Base-by-base conservation (phyloP, 2,888 invertebrate species). In the Tiliacea citrago region DNA sequence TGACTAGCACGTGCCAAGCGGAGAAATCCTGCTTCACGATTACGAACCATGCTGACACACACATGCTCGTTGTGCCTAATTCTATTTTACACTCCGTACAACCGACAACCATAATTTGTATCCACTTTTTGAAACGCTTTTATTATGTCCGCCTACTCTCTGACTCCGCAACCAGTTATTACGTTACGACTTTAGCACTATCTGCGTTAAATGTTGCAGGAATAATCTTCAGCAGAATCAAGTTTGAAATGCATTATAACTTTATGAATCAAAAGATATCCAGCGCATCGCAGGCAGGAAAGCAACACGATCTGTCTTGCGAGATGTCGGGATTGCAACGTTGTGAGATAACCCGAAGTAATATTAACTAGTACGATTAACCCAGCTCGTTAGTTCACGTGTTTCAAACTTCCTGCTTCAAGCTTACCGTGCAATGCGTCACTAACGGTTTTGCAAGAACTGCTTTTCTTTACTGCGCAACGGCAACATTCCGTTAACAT, bases 381-480 rank as follows among this genome's bases (percentile, higher is more conserved):
- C 88, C 79, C 79, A 74, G 57, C 91, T 90, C 84, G 89, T 89
- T 90, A 88, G 87, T 86, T 88, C 90, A 90, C 88, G 88, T 91
- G 91, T 90, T 91, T 89, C 86, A 88, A 88, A 91, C 90, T 92
- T 92, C 93, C 91, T 92, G 92, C 91, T 89, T 87, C 80, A 86
- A 88, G 87, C 81, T 85, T 83, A 81, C 85, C 86, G 77, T 86
- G 88, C 88, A 84, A 91, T 90, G 91, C 89, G 86, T 88, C 90
- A 90, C 83, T 93, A 94, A 92, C 92, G 92, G 93, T 91, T 90
- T 88, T 84, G 87, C 86, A 88, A 88, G 88, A 91, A 88, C 87
- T 85, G 84, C 88, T 89, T 89, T 88, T 88, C 88, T 88, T 88
- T 83, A 87, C 86, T 81, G 80, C 84, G 86, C 85, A 87, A 85